phyloP scores from a whole-genome alignment of 2,797 vertebrate genomes.

The Cirrhinus molitorella region DNA sequence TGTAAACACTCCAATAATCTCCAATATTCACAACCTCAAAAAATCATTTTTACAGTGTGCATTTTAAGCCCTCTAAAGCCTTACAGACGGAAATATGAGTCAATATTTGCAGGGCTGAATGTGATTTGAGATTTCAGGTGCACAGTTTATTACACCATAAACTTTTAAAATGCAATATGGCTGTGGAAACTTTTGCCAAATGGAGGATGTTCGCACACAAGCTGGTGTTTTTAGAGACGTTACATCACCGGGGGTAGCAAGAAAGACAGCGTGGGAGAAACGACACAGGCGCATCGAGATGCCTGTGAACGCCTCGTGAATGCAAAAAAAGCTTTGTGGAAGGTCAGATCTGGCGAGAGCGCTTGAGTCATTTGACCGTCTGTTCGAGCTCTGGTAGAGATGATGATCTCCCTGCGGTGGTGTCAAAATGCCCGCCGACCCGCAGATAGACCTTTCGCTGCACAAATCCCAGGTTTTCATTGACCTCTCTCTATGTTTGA shows the following conservation, averaged over 20 bases:
- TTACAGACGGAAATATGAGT: background rate
- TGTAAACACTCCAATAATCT: background rate
- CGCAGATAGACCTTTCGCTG: slow-evolving; percentile 4
- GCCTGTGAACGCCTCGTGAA: slow-evolving; percentile 49
- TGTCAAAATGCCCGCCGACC: background rate
- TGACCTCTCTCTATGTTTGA: background rate
- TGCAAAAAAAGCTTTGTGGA: slow-evolving; percentile 17
- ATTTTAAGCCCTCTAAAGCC: background rate
- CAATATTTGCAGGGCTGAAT: slow-evolving; percentile 43
- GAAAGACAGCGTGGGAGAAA: slow-evolving; percentile 36
- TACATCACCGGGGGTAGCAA: slow-evolving; percentile 44
- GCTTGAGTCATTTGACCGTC: slow-evolving; percentile 16
- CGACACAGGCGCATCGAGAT: slow-evolving; percentile 22
- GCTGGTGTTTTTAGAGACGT: slow-evolving; percentile 12
- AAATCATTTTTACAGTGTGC: background rate
- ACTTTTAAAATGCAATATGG: background rate
- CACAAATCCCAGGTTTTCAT: background rate
- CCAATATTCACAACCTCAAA: background rate
- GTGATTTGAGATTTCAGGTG: slow-evolving; percentile 31
- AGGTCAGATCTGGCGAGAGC: slow-evolving; percentile 35
- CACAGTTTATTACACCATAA: background rate
- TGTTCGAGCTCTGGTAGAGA: background rate
- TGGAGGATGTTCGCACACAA: background rate
- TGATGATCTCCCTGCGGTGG: background rate
- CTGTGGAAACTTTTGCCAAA: background rate